These are phyloP conservation scores for Agonopterix arenella DNA, from an alignment of 2,888 invertebrate species.

Conservation along the genomic window DNA sequence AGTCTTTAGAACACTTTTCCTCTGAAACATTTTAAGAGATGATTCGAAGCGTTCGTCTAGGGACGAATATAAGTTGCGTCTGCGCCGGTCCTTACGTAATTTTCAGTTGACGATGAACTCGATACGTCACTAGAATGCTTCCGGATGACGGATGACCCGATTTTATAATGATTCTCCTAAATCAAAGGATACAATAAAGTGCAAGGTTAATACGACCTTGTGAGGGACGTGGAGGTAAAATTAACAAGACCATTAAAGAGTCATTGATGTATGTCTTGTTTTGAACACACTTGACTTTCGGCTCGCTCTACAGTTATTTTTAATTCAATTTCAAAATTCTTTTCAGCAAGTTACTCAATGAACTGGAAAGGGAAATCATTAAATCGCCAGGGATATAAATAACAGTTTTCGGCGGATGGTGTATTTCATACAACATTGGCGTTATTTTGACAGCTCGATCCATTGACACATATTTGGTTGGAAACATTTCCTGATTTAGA, in stretches of 20 bases:
- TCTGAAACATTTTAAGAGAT: constrained; percentile 35
- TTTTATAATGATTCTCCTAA: constrained; percentile 36
- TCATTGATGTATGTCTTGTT: not conserved
- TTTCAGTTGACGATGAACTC: constrained; percentile 65
- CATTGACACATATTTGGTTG: constrained; percentile 17
- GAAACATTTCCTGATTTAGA: constrained; percentile 11
- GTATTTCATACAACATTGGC: constrained; percentile 27
- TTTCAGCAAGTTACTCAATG: constrained; percentile 12
- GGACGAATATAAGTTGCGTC: constrained; percentile 66
- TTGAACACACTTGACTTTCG: constrained; percentile 28
- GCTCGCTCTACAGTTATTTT: constrained; percentile 11
- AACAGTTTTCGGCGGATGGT: constrained; percentile 12
- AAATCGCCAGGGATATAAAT: not conserved
- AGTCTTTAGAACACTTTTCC: constrained; percentile 20
- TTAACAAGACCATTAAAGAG: not conserved
- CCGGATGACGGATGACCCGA: constrained; percentile 57
- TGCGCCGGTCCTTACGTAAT: constrained; percentile 67
- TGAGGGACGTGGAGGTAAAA: not conserved
- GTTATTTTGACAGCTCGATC: constrained; percentile 16
- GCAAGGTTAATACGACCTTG: constrained; percentile 46
- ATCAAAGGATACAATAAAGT: constrained; percentile 26
- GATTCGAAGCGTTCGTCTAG: constrained; percentile 27
- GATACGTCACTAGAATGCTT: constrained; percentile 63
- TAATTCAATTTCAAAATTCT: too few species aligned
- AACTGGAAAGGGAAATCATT: constrained; percentile 23